Evolutionary conservation across 2,888 invertebrate genomes (phyloP).

Genomic region (Lamellibrachia columna): DNA sequence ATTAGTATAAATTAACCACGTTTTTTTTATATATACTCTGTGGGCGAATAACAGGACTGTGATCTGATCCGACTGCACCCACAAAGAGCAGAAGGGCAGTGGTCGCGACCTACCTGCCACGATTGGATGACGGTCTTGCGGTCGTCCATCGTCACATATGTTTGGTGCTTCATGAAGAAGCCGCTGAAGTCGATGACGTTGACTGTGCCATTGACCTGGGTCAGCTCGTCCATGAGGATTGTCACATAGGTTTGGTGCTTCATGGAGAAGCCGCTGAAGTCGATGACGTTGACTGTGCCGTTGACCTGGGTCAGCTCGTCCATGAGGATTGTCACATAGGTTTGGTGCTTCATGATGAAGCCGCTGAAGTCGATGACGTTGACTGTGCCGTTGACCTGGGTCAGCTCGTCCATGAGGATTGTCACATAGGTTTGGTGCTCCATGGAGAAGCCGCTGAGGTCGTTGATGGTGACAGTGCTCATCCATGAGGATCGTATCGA

Average conservation of each 20-base stretch:
- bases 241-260: constrained; percentile 33
- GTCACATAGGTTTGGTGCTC: constrained; percentile 33
- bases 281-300: constrained; percentile 36
- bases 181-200: constrained; percentile 36
- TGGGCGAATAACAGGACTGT: no score
- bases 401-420: constrained; percentile 28
- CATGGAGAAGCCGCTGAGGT: constrained; percentile 34
- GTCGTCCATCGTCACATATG: constrained; percentile 33
- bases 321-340: constrained; percentile 28
- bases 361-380: constrained; percentile 36
- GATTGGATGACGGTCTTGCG: constrained; percentile 34
- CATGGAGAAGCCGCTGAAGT: constrained; percentile 34
- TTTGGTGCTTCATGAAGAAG: constrained; percentile 35
- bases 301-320: constrained; percentile 34
- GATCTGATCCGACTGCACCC: not conserved
- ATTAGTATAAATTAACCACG: no score
- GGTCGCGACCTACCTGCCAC: constrained; percentile 35
- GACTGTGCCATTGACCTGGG: constrained; percentile 36
- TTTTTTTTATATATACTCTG: no score
- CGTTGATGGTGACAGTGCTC: constrained; percentile 35
- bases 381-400: constrained; percentile 37
- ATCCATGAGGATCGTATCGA: constrained; percentile 27
- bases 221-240: constrained; percentile 29
- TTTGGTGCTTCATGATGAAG: constrained; percentile 35
- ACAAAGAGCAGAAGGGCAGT: not conserved